Base-by-base conservation (phyloP, 2,797 vertebrate species). In the Amazonetta brasiliensis region DNA sequence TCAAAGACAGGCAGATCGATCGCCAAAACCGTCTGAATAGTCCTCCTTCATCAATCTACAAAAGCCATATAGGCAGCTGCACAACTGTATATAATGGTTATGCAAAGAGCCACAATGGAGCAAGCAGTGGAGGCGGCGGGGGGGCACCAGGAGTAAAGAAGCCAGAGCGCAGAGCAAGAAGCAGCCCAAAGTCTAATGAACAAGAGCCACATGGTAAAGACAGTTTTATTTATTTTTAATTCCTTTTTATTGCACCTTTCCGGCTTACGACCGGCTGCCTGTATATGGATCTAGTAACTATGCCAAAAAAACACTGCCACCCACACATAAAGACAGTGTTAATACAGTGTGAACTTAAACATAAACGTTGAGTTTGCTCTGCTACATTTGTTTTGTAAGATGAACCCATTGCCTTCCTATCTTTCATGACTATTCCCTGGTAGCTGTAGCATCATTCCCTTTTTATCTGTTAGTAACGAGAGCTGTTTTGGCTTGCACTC, bases 21-120 rank as follows among this genome's bases (percentile, higher is more conserved):
- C 98, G 99, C 73, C 99, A 99, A 91, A 99, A 99, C 97, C 98
- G 99, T 37, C 98, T 99, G 41, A 99, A 99, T 92, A 99, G 99
- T 59, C 99, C 99, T 33, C 99, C 99, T 59, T 98, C 99, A 30
- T 98, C 98, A 60, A 97, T 99, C 93, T 99, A 99, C 94, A 99
- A 99, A 96, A 98, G 96, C 98, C 98, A 98, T 71, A 95, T 98
- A 90, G 97, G 95, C 92, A 98, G 95, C 93, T 98, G 98, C 59
- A 97, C 98, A 0, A 97, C 98, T 0, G 97, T 98, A 19, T 99
- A 99, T 97, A 99, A 99, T 1, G 99, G 99, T 83, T 99, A 99
- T 3, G 98, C 98, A 87, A 99, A 99, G 98, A 95, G 97, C 67
- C 97, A 98, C 89, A 92, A 98, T 1, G 96, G 97, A 6, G 98